A percentile compares a stretch with the other conserved stretches of the same genome.
These are phyloP conservation scores for Hymenopus coronatus DNA, from an alignment of 2,888 invertebrate genomes.

Conservation along the genomic window DNA sequence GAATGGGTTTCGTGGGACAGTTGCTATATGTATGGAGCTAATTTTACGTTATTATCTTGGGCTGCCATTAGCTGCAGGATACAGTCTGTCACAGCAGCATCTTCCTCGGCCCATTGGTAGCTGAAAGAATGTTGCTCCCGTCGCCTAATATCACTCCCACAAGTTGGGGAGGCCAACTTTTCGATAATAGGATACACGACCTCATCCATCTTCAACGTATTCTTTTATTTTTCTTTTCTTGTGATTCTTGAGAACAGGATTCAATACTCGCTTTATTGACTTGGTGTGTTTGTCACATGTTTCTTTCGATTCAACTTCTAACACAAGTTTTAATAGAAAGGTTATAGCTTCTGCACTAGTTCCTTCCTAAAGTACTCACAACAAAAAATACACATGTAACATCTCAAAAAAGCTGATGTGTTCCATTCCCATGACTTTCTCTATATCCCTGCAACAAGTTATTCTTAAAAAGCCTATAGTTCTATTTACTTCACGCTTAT, in stretches of 20 bases:
- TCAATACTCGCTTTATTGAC: neutral
- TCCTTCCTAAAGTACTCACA: neutral
- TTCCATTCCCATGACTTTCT: too few relatives aligned
- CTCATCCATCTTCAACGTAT: neutral
- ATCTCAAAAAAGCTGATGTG: too few relatives aligned
- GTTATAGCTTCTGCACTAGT: neutral
- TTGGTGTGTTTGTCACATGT: neutral
- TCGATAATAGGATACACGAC: neutral
- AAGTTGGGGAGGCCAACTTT: neutral
- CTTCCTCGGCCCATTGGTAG: neutral
- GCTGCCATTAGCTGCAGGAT: too few relatives aligned
- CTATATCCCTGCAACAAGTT: too few relatives aligned
- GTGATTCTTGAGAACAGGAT: neutral
- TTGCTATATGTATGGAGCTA: neutral
- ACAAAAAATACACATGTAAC: neutral
- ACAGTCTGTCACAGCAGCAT: neutral
- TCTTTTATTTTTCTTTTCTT: neutral
- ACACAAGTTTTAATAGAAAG: neutral
- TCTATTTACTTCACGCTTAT: too few relatives aligned
- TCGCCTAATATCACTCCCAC: neutral
- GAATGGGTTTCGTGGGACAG: too few relatives aligned
- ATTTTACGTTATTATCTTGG: neutral
- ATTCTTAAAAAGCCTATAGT: too few relatives aligned
- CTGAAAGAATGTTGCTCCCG: neutral
- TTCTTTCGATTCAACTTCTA: neutral